A percentile compares a stretch with the other conserved stretches of the same genome.
Conservation (phyloP, 2,888 invertebrate genomes). For the Nemurella pictetii region DNA sequence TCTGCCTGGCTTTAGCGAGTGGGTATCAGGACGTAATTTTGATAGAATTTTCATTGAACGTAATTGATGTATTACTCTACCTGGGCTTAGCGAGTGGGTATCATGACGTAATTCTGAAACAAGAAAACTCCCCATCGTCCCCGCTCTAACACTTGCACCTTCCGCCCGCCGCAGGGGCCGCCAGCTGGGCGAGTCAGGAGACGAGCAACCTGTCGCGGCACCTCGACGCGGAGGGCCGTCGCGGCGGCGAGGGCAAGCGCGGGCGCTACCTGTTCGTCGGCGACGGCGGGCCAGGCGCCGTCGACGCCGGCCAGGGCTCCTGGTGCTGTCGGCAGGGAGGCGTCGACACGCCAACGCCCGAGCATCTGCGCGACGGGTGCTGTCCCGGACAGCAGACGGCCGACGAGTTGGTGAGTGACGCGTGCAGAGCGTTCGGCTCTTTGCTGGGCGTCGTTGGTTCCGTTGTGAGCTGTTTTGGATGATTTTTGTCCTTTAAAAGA, state of each 20-base stretch:
- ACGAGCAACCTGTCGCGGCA: constrained; percentile 5
- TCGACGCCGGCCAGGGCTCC: constrained; percentile 66
- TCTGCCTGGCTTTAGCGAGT: too few relatives aligned
- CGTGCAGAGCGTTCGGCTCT: too few relatives aligned
- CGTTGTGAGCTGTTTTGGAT: too few relatives aligned
- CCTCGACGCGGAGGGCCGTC: background rate
- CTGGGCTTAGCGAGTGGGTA: too few relatives aligned
- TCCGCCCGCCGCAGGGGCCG: background rate
- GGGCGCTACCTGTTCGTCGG: constrained; percentile 58
- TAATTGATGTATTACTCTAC: too few relatives aligned
- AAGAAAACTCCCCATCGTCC: too few relatives aligned
- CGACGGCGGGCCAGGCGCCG: constrained; percentile 68
- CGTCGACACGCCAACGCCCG: constrained; percentile 70
- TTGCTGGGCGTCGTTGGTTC: too few relatives aligned
- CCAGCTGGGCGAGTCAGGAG: background rate
- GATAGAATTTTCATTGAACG: too few relatives aligned
- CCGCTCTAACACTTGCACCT: too few relatives aligned
- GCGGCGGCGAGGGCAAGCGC: constrained; percentile 41
- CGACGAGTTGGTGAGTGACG: constrained; percentile 44
- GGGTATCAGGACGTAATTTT: too few relatives aligned
- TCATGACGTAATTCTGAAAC: too few relatives aligned
- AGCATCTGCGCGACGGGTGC: constrained; percentile 72
- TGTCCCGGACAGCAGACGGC: constrained; percentile 72
- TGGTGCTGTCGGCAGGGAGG: constrained; percentile 76
- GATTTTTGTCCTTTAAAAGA: too few relatives aligned